Evolutionary conservation across 2,888 invertebrate species (phyloP).

Genomic region (Eledona agricola): DNA sequence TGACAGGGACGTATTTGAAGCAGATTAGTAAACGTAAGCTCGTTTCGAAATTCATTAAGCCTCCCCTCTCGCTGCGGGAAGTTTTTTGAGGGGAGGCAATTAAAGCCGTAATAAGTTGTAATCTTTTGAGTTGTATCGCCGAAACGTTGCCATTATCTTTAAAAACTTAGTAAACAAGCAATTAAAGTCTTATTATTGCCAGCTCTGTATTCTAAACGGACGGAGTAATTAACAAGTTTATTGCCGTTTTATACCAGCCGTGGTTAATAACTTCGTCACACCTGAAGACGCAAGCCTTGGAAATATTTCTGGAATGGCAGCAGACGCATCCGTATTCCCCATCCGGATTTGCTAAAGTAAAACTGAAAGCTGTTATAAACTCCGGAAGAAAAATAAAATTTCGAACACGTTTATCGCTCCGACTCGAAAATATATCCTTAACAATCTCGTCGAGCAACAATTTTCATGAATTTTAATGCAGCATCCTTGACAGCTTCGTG

Average conservation of each 20-base stretch:
- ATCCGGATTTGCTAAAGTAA: no score
- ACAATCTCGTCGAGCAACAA: slow-evolving; percentile 9
- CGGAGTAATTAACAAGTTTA: slow-evolving; percentile 34
- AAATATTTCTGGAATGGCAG: no score
- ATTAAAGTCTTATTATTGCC: slow-evolving; percentile 34
- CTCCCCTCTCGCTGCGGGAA: slow-evolving; percentile 17
- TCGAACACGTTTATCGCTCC: no score
- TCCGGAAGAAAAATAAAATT: no score
- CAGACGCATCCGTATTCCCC: no score
- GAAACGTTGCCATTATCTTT: slow-evolving; percentile 33
- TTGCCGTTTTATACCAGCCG: slow-evolving; percentile 19
- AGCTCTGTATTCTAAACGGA: slow-evolving; percentile 29
- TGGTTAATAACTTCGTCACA: slow-evolving; percentile 29
- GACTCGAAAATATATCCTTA: no score
- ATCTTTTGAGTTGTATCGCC: slow-evolving; percentile 25
- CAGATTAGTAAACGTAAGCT: slow-evolving; percentile 42
- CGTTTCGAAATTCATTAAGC: slow-evolving; percentile 38
- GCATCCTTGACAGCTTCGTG: slow-evolving; percentile 12
- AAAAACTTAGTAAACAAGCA: slow-evolving; percentile 36
- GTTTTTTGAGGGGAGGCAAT: slow-evolving; percentile 8
- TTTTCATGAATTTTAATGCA: slow-evolving; percentile 25
- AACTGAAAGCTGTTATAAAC: no score
- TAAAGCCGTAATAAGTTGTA: slow-evolving; percentile 9
- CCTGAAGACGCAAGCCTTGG: no score
- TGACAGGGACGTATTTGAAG: slow-evolving; percentile 43